Percentiles rank a stretch among this genome's conserved stretches.
phyloP scores from a whole-genome alignment of 2,113 vertebrate species.

The Thomomys bottae region DNA sequence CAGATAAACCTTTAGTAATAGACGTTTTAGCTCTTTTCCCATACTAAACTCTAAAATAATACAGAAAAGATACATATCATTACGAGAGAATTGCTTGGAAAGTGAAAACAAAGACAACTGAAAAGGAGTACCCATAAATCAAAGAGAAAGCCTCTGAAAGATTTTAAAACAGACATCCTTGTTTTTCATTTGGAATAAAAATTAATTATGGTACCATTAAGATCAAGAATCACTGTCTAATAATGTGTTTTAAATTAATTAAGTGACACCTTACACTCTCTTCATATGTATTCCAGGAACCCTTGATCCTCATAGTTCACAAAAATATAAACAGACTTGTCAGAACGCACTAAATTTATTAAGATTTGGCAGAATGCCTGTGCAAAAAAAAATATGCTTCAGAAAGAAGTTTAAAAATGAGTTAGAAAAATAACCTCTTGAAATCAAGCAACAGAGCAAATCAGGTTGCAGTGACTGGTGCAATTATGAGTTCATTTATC shows the following conservation, averaged over 20 bases:
- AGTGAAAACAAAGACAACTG: slow-evolving; percentile 35
- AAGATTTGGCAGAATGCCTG: slow-evolving; percentile 77
- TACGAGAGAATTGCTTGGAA: slow-evolving; percentile 42
- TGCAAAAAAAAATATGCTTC: slow-evolving; percentile 34
- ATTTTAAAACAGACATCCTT: slow-evolving; percentile 60
- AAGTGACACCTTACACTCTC: slow-evolving; percentile 77
- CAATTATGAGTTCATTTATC: slow-evolving; percentile 44
- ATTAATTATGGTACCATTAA: slow-evolving; percentile 71
- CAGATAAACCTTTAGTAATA: slow-evolving; percentile 44
- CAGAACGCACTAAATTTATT: slow-evolving; percentile 76
- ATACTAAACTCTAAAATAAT: slow-evolving; percentile 12
- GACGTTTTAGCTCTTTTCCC: slow-evolving; percentile 11
- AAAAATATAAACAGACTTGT: slow-evolving; percentile 80
- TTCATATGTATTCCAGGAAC: slow-evolving; percentile 69
- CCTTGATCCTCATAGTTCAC: slow-evolving; percentile 75
- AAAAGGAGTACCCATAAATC: slow-evolving; percentile 32
- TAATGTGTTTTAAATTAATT: slow-evolving; percentile 80
- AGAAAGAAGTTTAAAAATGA: slow-evolving; percentile 73
- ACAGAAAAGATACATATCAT: neutral
- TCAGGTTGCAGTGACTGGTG: slow-evolving; percentile 27
- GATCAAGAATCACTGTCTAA: slow-evolving; percentile 65
- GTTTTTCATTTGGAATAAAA: slow-evolving; percentile 66
- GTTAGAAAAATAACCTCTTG: slow-evolving; percentile 71
- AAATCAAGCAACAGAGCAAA: slow-evolving; percentile 43
- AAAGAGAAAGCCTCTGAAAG: slow-evolving; percentile 50